Percentiles rank a stretch among this genome's conserved stretches.
phyloP scores from a whole-genome alignment of 2,113 vertebrate species.

The Phaetusa simplex region DNA sequence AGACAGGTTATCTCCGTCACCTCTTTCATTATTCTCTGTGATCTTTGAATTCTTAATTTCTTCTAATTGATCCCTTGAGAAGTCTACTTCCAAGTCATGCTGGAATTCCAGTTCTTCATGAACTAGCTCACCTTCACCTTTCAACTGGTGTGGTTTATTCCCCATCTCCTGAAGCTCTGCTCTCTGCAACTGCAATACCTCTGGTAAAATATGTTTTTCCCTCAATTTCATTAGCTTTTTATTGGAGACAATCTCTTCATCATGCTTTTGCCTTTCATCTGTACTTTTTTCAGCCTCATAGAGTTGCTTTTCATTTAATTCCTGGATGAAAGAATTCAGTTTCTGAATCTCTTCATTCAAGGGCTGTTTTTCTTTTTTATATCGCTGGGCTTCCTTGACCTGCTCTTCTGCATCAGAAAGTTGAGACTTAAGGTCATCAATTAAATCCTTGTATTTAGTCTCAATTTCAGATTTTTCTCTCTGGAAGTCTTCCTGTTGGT shows the following conservation, averaged over 20 bases:
- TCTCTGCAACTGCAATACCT: neutral
- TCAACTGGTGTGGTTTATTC: neutral
- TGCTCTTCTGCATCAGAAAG: slow-evolving; percentile 64
- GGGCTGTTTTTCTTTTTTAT: slow-evolving; percentile 76
- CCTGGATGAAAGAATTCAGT: slow-evolving; percentile 50
- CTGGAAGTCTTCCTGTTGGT: slow-evolving; percentile 57
- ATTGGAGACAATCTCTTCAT: slow-evolving; percentile 51
- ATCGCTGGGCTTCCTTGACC: slow-evolving; percentile 67
- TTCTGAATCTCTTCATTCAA: slow-evolving; percentile 72
- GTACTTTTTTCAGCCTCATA: slow-evolving; percentile 41
- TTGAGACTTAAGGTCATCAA: slow-evolving; percentile 52
- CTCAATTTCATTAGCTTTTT: slow-evolving; percentile 51
- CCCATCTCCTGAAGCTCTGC: slow-evolving; percentile 40
- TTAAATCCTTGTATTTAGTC: slow-evolving; percentile 61
- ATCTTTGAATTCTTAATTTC: neutral
- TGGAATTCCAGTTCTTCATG: slow-evolving; percentile 57
- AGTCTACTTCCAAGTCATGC: neutral
- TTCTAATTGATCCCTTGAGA: neutral
- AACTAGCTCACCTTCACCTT: slow-evolving; percentile 38
- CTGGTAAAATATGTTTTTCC: neutral
- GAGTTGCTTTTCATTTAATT: slow-evolving; percentile 66
- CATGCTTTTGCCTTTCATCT: slow-evolving; percentile 11
- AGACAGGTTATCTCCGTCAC: slow-evolving; percentile 2
- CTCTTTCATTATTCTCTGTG: slow-evolving; percentile 44
- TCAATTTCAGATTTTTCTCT: slow-evolving; percentile 67